Evolutionary conservation across 2,888 invertebrate genomes (phyloP).

Genomic region (Limulus polyphemus): DNA sequence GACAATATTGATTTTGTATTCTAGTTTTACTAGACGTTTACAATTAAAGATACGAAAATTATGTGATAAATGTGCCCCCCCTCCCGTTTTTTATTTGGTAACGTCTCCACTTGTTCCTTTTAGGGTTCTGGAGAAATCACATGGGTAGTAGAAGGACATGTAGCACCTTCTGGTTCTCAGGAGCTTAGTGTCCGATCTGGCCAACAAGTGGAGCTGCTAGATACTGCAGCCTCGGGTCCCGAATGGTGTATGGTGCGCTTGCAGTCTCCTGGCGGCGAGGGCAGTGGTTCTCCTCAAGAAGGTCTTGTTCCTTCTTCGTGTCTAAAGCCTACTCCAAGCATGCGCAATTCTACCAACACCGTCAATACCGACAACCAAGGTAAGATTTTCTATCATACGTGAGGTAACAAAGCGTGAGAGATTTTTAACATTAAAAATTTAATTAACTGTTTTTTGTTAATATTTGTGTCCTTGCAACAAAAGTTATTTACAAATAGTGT

Average conservation of each 20-base stretch:
- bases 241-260: constrained; percentile 40
- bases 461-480: neutral
- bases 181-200: constrained; percentile 77
- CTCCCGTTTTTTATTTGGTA: too few species aligned
- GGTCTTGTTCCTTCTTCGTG: constrained; percentile 37
- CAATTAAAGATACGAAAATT: too few species aligned
- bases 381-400: constrained; percentile 20
- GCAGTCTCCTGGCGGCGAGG: constrained; percentile 27
- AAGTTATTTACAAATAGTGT: too few species aligned
- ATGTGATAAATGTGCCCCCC: too few species aligned
- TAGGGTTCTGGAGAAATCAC: constrained; percentile 68
- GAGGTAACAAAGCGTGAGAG: too few species aligned
- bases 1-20: too few species aligned
- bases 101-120: constrained; percentile 5
- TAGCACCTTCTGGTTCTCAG: constrained; percentile 56
- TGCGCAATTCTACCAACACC: constrained; percentile 32
- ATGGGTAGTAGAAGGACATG: constrained; percentile 78
- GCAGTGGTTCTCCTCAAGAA: constrained; percentile 24
- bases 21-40: too few species aligned
- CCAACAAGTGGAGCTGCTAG: constrained; percentile 85
- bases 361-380: constrained; percentile 36
- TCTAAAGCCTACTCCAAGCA: constrained; percentile 35
- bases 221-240: constrained; percentile 48
- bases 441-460: neutral
- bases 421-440: neutral